These are phyloP conservation scores for Sarcophaga rosellei DNA, from an alignment of 2,888 invertebrate species.

Conservation along the genomic window DNA sequence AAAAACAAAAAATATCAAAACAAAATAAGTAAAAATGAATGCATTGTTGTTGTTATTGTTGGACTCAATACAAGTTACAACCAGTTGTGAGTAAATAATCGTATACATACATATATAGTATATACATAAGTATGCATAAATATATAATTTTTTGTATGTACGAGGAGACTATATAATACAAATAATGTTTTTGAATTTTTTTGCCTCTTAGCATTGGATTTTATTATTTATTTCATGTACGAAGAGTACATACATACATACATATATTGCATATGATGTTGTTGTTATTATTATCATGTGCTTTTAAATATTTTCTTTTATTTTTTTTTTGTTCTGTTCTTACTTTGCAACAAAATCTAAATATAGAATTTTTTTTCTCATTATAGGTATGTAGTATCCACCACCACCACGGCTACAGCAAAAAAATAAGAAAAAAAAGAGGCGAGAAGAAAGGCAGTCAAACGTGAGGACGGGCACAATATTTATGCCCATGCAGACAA, in stretches of 20 bases:
- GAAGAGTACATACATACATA: background rate
- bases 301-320: constrained; percentile 1
- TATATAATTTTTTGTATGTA: background rate
- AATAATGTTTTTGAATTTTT: constrained; percentile 7
- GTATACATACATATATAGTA: background rate
- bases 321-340: constrained; percentile 2
- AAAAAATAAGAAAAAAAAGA: background rate
- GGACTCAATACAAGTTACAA: constrained; percentile 23
- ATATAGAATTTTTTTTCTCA: constrained; percentile 37
- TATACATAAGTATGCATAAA: background rate
- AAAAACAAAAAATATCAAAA: background rate
- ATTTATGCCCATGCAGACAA: constrained; percentile 3
- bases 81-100: constrained; percentile 27
- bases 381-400: constrained; percentile 12
- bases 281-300: constrained; percentile 40
- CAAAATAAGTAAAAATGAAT: constrained; percentile 3
- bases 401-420: constrained; percentile 25
- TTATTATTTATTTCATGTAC: constrained; percentile 13
- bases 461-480: background rate
- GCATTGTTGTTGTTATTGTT: background rate
- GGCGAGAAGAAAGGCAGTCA: background rate
- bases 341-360: constrained; percentile 44
- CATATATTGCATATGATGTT: background rate
- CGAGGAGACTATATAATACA: background rate
- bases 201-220: constrained; percentile 3